Conservation (phyloP, 2,113 vertebrate genomes). For the Erpornis zantholeuca region DNA sequence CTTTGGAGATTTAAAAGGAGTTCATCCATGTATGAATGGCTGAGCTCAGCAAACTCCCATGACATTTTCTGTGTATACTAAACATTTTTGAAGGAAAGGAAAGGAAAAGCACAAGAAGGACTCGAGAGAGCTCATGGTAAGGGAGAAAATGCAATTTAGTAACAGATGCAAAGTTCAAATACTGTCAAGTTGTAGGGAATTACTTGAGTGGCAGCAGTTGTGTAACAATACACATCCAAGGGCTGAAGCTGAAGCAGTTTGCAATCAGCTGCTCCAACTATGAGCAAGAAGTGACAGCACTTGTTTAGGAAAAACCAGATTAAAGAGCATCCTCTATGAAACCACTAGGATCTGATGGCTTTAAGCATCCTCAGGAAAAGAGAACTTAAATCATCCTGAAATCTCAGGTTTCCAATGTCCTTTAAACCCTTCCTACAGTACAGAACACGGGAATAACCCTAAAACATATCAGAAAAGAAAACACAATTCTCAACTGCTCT, state of each 20-base stretch:
- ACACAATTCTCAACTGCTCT: constrained; percentile 47
- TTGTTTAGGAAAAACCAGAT: not conserved
- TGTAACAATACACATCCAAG: not conserved
- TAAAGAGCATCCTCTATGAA: not conserved
- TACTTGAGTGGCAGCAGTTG: not conserved
- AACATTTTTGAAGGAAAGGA: not conserved
- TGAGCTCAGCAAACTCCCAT: not conserved
- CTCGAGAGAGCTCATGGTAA: not conserved
- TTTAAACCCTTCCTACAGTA: not conserved
- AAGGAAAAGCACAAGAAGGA: not conserved
- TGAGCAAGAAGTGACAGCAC: not conserved
- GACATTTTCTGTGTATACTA: not conserved
- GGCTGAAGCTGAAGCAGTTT: not conserved
- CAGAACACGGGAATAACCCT: not conserved
- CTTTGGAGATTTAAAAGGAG: not conserved
- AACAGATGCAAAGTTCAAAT: not conserved
- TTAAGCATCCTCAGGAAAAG: not conserved
- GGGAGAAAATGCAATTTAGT: not conserved
- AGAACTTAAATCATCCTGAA: not conserved
- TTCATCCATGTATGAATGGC: not conserved
- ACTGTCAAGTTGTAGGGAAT: not conserved
- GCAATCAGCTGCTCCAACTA: not conserved
- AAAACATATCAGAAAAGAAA: constrained; percentile 1
- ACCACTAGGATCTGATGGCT: not conserved
- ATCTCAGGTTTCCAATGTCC: not conserved